Evolutionary conservation across 2,797 vertebrate genomes (phyloP), one percentile per base, ranked within the genome.

Genomic region (Enteromius mattozi): DNA sequence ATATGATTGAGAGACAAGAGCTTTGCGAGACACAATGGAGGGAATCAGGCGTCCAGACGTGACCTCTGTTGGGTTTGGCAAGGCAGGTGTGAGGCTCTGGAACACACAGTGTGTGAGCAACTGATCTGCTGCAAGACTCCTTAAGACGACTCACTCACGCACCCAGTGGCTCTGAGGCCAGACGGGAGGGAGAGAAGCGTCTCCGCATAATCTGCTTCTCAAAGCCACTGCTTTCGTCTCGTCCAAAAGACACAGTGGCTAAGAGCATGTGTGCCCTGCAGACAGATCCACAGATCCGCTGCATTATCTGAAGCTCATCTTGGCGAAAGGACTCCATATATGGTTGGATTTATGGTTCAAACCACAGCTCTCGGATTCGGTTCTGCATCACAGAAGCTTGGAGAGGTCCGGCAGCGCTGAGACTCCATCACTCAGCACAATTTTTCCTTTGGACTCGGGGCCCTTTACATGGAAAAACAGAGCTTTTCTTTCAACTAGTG

Each of bases 241-340:
- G 35, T 93, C 93, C 93, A 93, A 89, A 45, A 86, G 89, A 89
- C 89, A 86, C 89, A 89, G 90, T 68, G 84, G 86, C 87, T 88
- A 87, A 87, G 82, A 85, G 65, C 72, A 86, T 81, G 87, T 88
- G 83, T 87, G 68, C 83, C 88, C 89, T 68, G 76, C 13, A 49
- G 80, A 81, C 42, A 16, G 85, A 85, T 86, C 61, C 63, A 24
- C 74, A 27, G n/a, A n/a, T n/a, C n/a, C n/a, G n/a, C n/a, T n/a
- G 45, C 86, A 82, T 86, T 90, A 89, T 92, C 89, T 90, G 24
- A 78, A 85, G 63, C 63, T 76, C 63, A 65, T 78, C 56, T 40
- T 27, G 42, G 75, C 24, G 27, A 78, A 72, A 59, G 3, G 45
- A 51, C 78, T 79, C 89, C 91, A 89, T 93, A 91, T 93, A 93